Evolutionary conservation across 2,113 vertebrate genomes (phyloP).

Genomic region (Melozone crissalis): DNA sequence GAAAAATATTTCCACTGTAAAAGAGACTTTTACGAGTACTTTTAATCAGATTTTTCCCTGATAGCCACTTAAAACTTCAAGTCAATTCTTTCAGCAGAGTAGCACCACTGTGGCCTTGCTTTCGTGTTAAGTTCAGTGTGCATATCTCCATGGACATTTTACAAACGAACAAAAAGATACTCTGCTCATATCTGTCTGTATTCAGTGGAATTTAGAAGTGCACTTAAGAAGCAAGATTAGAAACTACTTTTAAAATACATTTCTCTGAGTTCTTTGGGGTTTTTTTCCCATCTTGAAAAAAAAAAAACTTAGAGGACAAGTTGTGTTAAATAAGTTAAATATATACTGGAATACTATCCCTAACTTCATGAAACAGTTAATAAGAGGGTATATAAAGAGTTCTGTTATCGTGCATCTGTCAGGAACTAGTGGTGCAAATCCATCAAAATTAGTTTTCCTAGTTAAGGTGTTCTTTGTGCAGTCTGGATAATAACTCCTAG

Average conservation of each 20-base stretch:
- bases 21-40: background rate
- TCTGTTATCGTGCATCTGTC: background rate
- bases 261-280: background rate
- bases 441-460: background rate
- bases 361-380: background rate
- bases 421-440: background rate
- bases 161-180: background rate
- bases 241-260: background rate
- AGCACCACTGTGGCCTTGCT: background rate
- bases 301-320: background rate
- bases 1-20: background rate
- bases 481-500: background rate
- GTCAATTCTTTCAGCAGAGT: background rate
- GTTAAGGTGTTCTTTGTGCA: background rate
- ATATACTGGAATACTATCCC: background rate
- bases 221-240: background rate
- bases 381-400: background rate
- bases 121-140: background rate
- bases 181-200: background rate
- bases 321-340: background rate
- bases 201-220: background rate
- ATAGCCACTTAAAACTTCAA: background rate
- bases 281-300: background rate
- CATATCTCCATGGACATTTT: background rate
- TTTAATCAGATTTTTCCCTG: background rate